These are phyloP conservation scores for Cirrhinus molitorella DNA, from an alignment of 2,797 vertebrate genomes.

Conservation along the genomic window DNA sequence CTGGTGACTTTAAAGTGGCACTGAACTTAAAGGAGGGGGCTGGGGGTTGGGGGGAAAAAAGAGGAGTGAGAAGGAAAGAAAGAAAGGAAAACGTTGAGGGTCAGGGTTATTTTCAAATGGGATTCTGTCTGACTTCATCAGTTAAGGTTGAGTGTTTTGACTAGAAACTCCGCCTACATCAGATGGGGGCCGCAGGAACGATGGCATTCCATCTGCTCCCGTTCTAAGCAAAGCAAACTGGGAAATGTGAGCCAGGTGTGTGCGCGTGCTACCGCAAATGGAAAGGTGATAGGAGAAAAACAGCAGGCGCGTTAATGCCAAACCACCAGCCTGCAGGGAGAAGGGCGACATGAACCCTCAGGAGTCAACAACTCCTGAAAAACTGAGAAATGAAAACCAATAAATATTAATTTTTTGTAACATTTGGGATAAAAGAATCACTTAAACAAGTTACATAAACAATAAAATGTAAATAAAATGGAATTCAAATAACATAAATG, in stretches of 20 bases:
- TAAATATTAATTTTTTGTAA: neutral
- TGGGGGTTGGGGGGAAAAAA: neutral
- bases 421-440: neutral
- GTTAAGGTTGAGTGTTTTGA: slow-evolving; percentile 57
- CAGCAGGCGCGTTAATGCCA: slow-evolving; percentile 47
- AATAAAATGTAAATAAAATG: neutral
- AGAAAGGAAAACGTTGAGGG: slow-evolving; percentile 19
- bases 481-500: neutral
- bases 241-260: slow-evolving; percentile 61
- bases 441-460: neutral
- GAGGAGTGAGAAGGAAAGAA: neutral
- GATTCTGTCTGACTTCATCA: slow-evolving; percentile 57
- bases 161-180: slow-evolving; percentile 44
- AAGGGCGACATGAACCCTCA: neutral
- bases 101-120: slow-evolving; percentile 43
- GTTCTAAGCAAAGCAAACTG: slow-evolving; percentile 54
- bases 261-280: slow-evolving; percentile 43
- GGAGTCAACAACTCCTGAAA: neutral
- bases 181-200: slow-evolving; percentile 45
- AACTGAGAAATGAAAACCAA: neutral
- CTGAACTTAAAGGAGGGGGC: slow-evolving; percentile 19
- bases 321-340: slow-evolving; percentile 13
- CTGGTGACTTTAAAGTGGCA: slow-evolving; percentile 58
- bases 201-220: slow-evolving; percentile 59
- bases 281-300: slow-evolving; percentile 62